Conservation (phyloP, 2,888 invertebrate species). For the Barypeithes pellucidus region DNA sequence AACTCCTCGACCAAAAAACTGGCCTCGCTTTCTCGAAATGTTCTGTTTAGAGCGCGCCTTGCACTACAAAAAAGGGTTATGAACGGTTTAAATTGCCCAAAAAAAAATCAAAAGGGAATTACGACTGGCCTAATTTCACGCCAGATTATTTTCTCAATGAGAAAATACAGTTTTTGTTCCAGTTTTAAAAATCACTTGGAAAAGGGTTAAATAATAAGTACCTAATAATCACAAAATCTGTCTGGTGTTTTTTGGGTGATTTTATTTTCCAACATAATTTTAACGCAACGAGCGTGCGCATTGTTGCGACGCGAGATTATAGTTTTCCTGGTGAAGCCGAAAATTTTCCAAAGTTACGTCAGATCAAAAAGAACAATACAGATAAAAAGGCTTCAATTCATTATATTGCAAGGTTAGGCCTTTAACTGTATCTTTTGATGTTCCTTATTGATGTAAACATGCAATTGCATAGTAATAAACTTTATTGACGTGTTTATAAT, state of each 20-base stretch:
- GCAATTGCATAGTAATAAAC: slow-evolving; percentile 23
- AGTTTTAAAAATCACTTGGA: background rate
- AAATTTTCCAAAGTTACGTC: background rate
- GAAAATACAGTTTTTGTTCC: slow-evolving; percentile 10
- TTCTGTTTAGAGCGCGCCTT: background rate
- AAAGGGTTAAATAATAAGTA: background rate
- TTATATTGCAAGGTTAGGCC: slow-evolving; percentile 17
- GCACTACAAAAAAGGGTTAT: slow-evolving; percentile 4
- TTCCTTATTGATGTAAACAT: slow-evolving; percentile 35
- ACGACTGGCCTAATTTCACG: slow-evolving; percentile 24
- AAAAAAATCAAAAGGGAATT: slow-evolving; percentile 10
- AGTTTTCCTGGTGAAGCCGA: background rate
- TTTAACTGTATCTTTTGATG: slow-evolving; percentile 29
- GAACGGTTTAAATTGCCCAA: slow-evolving; percentile 12
- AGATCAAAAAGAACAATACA: too few relatives aligned
- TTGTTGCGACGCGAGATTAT: too few relatives aligned
- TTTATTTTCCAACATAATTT: too few relatives aligned
- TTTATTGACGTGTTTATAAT: slow-evolving; percentile 28
- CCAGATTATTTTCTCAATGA: slow-evolving; percentile 12
- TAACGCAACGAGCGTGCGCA: too few relatives aligned
- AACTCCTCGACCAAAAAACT: background rate
- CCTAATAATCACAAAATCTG: too few relatives aligned
- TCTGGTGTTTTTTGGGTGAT: too few relatives aligned
- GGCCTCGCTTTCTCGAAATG: background rate
- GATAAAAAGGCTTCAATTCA: background rate